These are phyloP conservation scores for Chloroclystis v-ata DNA, from an alignment of 2,888 invertebrate genomes.

Conservation along the genomic window DNA sequence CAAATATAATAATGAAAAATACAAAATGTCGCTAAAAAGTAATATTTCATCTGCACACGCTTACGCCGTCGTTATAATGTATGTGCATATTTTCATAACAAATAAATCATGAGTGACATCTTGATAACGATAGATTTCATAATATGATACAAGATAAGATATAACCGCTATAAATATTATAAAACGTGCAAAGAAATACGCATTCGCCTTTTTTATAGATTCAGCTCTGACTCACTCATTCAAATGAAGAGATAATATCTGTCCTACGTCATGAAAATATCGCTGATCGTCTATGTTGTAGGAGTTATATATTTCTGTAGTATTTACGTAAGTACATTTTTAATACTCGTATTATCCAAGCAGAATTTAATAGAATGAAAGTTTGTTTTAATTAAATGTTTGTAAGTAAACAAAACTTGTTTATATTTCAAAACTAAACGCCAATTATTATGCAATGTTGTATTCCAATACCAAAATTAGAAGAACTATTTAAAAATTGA, in stretches of 20 bases:
- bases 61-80: slow-evolving; percentile 4
- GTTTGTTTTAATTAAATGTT: too few species aligned
- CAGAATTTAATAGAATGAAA: too few species aligned
- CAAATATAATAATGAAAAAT: too few species aligned
- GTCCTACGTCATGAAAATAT: slow-evolving; percentile 19
- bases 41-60: too few species aligned
- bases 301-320: slow-evolving; percentile 10
- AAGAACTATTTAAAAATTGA: too few species aligned
- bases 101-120: slow-evolving; percentile 15
- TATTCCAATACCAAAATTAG: too few species aligned
- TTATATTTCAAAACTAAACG: too few species aligned
- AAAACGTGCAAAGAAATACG: slow-evolving; percentile 2
- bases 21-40: too few species aligned
- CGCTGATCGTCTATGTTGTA: slow-evolving; percentile 10
- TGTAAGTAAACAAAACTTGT: too few species aligned
- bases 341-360: too few species aligned
- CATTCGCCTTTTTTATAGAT: slow-evolving; percentile 14
- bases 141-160: slow-evolving; percentile 17
- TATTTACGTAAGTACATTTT: slow-evolving; percentile 18
- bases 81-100: slow-evolving; percentile 6
- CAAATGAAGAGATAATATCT: slow-evolving; percentile 13
- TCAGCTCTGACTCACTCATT: slow-evolving; percentile 10
- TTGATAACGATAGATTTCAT: slow-evolving; percentile 12
- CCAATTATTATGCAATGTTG: too few species aligned
- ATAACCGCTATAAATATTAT: slow-evolving; percentile 13